Percentiles rank a stretch among this genome's conserved stretches.
Conservation (phyloP, 2,113 vertebrate species). For the Eidolon helvum region DNA sequence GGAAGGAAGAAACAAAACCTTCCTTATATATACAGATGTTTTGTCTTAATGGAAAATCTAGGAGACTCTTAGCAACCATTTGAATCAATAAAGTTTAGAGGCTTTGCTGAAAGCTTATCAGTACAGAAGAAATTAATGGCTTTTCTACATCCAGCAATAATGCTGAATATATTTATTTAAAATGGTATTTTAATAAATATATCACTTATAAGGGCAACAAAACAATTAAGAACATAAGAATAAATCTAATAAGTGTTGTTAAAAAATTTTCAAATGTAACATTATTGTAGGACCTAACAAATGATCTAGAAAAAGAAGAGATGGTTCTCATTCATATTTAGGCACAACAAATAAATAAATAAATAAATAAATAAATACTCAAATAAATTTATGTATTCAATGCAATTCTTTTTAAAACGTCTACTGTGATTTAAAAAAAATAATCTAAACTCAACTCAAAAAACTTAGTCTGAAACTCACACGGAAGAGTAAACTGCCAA, state of each 20-base stretch:
- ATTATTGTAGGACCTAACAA: not conserved
- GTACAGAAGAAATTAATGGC: not conserved
- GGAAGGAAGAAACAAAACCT: not conserved
- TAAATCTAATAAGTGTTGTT: not conserved
- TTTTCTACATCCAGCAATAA: not conserved
- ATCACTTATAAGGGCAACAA: not conserved
- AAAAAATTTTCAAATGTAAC: not conserved
- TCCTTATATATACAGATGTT: not conserved
- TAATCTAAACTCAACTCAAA: not conserved
- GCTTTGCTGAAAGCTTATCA: not conserved
- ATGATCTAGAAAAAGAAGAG: not conserved
- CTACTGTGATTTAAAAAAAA: not conserved
- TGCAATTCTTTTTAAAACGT: not conserved
- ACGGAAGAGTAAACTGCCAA: not conserved
- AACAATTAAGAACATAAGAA: not conserved
- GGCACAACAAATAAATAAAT: not conserved
- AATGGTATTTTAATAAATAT: slow-evolving; percentile 23
- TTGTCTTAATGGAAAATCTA: not conserved
- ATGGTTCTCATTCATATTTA: not conserved
- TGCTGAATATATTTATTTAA: not conserved
- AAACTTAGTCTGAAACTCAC: not conserved
- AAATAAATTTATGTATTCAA: not conserved
- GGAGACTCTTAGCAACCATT: not conserved
- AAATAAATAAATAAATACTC: not conserved
- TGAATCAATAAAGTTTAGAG: slow-evolving; percentile 9